A percentile compares a stretch with the other conserved stretches of the same genome.
Evolutionary conservation across 2,888 invertebrate species (phyloP).

Genomic region (Tetragnatha montana): DNA sequence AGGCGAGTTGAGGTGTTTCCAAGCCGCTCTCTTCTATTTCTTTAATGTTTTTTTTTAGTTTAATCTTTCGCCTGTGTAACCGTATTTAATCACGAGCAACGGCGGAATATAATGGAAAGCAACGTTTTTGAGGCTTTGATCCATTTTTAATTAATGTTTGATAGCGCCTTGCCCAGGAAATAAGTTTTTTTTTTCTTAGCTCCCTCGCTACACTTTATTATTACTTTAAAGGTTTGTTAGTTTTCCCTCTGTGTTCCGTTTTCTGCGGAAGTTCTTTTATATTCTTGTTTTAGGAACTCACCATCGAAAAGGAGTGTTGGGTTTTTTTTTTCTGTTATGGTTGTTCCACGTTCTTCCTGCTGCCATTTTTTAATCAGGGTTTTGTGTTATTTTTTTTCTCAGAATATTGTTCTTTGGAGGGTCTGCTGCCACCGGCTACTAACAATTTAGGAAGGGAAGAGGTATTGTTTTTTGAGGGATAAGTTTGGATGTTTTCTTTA

Average conservation of each 20-base stretch:
- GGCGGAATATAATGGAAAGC: slow-evolving; percentile 14
- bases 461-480: slow-evolving; percentile 3
- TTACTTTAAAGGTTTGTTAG: slow-evolving; percentile 31
- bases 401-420: not conserved
- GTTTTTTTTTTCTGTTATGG: not conserved
- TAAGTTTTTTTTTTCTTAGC: not conserved
- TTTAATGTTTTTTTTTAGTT: slow-evolving; percentile 28
- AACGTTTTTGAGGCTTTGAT: slow-evolving; percentile 54
- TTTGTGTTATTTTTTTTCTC: slow-evolving; percentile 10
- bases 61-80: slow-evolving; percentile 23
- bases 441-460: not conserved
- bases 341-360: not conserved
- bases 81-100: slow-evolving; percentile 52
- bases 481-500: not conserved
- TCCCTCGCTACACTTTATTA: slow-evolving; percentile 11
- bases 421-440: slow-evolving; percentile 5
- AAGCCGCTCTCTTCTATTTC: not conserved
- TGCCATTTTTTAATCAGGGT: slow-evolving; percentile 26
- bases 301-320: not conserved
- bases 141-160: slow-evolving; percentile 69
- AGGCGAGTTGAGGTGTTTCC: not conserved
- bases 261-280: slow-evolving; percentile 16
- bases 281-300: slow-evolving; percentile 4
- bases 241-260: slow-evolving; percentile 33
- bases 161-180: slow-evolving; percentile 21